Evolutionary conservation across 1,140 invertebrate genomes (phyloP), one percentile per base, ranked within the genome.

Genomic region (Danaus plexippus): DNA sequence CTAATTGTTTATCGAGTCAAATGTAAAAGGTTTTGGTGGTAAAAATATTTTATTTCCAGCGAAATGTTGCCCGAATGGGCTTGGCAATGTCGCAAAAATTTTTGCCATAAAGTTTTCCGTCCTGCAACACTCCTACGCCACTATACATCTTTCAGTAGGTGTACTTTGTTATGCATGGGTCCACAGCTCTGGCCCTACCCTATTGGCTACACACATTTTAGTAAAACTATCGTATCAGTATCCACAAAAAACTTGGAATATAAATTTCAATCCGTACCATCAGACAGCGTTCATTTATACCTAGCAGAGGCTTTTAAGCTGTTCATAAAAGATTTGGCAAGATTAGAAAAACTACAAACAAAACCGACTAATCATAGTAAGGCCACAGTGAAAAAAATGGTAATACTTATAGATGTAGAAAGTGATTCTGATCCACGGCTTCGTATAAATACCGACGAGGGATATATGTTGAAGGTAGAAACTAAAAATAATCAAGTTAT

Each of bases 391-490:
- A 72, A 68, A 54, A 75, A 71, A 56, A 73, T 77, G 47, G 65
- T 80, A 13, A 78, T 92, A 11, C 81, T 88, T 64, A 84, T 91
- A 1, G 79, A 73, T 41, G 72, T 89, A 9, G 80, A 86, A 51
- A 77, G 85, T 52, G 84, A 88, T 11, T 61, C 85, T 2, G 85
- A 89, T 40, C 74, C 89, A 0, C 88, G 85, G 67, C 75, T 94
- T n/a, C 90, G 80, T 41, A 66, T 94, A 11, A 88, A 90, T 22
- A 93, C 91, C 0, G 91, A 94, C 59, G 94, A 95, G 75, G 90
- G 91, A 9, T 95, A 95, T 63, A 89, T 87, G 9, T 61, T 95
- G 2, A 89, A 88, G 11, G 63, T 94, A 5, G 78, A 80, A 22
- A 80, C 87, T 12, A 82, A 87, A 62, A 80, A 80, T 47, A 85